Base-by-base conservation (phyloP, 2,888 invertebrate species). In the Pammene fasciana region DNA sequence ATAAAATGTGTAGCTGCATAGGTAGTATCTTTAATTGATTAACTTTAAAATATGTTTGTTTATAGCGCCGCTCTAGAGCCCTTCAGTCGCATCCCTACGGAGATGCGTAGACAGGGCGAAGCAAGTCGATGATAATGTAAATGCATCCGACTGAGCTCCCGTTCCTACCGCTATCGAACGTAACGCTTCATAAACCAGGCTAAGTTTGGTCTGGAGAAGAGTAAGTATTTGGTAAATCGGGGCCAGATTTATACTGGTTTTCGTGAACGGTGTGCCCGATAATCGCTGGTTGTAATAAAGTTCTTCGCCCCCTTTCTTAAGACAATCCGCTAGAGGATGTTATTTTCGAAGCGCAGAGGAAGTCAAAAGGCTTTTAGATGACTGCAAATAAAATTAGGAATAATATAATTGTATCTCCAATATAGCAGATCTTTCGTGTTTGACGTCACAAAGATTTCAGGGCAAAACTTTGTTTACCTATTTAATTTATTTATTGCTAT, bases 121-220 rank as follows among this genome's bases (percentile, higher is more conserved):
- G 80, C 78, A 82, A 82, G 78, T 81, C 76, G 80, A 82, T 77
- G 79, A 77, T 85, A 86, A 85, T 85, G 82, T 82, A 81, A 81
- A 83, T 82, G 82, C 82, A 82, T 82, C 77, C 76, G 82, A 80
- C 75, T 77, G 74, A 16, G 26, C 26, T 13, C 26, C 13, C 1
- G 26, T 52, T 52, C 52, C 52, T 11, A 52, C 26, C 6, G 18
- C 11, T 11, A 11, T 26, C 50, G 6, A 10, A 18, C 5, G 11
- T 11, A 34, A 34, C 54, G n/a, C 34, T 34, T n/a, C 54, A n/a
- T n/a, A 13, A 18, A 13, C 54, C 54, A 54, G n/a, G 5, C 13
- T n/a, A 34, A 34, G n/a, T 26, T 26, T 34, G n/a, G 6, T 7
- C 16, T n/a, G 7, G 34, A 34, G 34, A 54, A 34, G 8, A 13